Evolutionary conservation across 2,888 invertebrate species (phyloP).

Genomic region (Marasmarcha lunaedactyla): DNA sequence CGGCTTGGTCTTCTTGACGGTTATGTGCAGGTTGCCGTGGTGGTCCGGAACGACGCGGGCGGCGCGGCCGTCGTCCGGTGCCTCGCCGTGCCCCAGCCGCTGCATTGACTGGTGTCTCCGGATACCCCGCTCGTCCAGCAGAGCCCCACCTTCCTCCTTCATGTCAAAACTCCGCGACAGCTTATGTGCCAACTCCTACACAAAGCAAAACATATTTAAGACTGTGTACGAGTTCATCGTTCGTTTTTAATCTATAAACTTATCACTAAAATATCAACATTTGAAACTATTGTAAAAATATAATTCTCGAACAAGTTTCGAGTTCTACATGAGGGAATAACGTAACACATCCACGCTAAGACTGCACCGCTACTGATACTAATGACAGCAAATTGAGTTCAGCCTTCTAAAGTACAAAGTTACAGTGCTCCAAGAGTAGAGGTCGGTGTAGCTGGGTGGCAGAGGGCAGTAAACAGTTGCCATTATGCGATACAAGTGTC

Average conservation of each 20-base stretch:
- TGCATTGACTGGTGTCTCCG: constrained; percentile 84
- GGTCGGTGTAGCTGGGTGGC: constrained; percentile 60
- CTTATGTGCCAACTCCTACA: constrained; percentile 88
- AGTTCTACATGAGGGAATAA: constrained; percentile 19
- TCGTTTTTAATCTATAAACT: not conserved
- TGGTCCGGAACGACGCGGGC: constrained; percentile 84
- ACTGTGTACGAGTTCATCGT: not conserved
- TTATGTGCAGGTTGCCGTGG: constrained; percentile 89
- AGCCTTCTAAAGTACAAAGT: constrained; percentile 54
- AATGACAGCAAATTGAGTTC: constrained; percentile 54
- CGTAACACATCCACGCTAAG: constrained; percentile 58
- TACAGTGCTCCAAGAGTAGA: constrained; percentile 50
- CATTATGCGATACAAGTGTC: not conserved
- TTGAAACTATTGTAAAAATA: constrained; percentile 5
- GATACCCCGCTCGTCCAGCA: constrained; percentile 76
- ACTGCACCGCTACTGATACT: constrained; percentile 50
- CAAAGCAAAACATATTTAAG: constrained; percentile 17
- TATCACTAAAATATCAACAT: constrained; percentile 9
- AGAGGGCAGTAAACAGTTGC: constrained; percentile 42
- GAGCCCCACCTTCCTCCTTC: constrained; percentile 84
- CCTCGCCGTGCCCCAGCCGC: constrained; percentile 74
- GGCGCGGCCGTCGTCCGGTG: constrained; percentile 57
- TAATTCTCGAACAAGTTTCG: constrained; percentile 5
- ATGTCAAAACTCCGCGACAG: constrained; percentile 89
- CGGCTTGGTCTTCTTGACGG: constrained; percentile 93